Evolutionary conservation across 2,113 vertebrate genomes (phyloP).

Genomic region (Chaetura pelagica): DNA sequence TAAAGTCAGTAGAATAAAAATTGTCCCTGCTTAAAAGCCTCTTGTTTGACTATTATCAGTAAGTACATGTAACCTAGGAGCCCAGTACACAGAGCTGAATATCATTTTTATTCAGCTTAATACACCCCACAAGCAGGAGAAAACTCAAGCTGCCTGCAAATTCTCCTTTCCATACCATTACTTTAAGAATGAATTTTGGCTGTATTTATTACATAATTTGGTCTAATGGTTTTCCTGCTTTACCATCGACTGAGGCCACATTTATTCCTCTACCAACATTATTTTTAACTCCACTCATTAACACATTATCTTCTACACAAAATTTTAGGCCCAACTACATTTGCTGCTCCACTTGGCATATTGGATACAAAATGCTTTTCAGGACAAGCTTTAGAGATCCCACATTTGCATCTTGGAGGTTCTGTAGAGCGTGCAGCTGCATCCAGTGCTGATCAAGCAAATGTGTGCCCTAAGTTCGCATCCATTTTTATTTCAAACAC

Average conservation of each 20-base stretch:
- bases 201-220: neutral
- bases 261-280: slow-evolving; percentile 97
- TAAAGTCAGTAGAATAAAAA: neutral
- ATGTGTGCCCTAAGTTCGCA: slow-evolving; percentile 81
- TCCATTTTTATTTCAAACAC: slow-evolving; percentile 91
- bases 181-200: neutral
- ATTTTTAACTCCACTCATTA: slow-evolving; percentile 97
- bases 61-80: neutral
- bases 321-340: no score
- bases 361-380: no score
- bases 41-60: neutral
- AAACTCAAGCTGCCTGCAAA: neutral
- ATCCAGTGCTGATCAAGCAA: slow-evolving; percentile 33
- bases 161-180: neutral
- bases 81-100: rapidly evolving
- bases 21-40: rapidly evolving
- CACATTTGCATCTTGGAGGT: no score
- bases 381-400: no score
- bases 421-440: no score
- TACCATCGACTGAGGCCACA: slow-evolving; percentile 91
- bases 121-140: neutral
- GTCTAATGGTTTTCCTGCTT: neutral
- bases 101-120: neutral
- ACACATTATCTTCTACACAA: neutral
- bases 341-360: no score